These are phyloP conservation scores for Sminthopsis crassicaudata DNA, from an alignment of 2,113 vertebrate genomes.

Conservation along the genomic window DNA sequence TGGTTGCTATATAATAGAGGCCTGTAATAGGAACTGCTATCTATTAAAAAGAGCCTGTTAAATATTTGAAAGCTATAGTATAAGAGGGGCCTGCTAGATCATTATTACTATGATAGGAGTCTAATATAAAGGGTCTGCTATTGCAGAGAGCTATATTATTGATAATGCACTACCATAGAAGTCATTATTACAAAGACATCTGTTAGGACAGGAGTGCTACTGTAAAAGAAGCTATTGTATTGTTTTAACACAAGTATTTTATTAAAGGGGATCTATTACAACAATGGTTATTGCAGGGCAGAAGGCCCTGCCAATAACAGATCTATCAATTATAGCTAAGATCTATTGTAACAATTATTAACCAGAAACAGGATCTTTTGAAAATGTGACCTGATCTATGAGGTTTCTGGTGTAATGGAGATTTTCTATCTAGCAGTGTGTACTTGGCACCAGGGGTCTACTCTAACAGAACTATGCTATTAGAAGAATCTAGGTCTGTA, in stretches of 20 bases:
- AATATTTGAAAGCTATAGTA: too few relatives aligned
- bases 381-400: neutral
- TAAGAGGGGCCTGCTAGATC: too few relatives aligned
- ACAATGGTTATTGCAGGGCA: neutral
- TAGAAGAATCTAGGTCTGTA: neutral
- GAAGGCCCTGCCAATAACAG: neutral
- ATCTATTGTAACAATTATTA: neutral
- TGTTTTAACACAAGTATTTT: neutral
- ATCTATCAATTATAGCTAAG: neutral
- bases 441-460: neutral
- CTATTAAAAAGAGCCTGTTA: too few relatives aligned
- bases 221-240: neutral
- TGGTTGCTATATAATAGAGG: too few relatives aligned
- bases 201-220: neutral
- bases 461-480: neutral
- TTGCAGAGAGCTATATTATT: neutral
- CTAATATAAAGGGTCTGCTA: too few relatives aligned
- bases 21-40: too few relatives aligned
- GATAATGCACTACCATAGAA: neutral
- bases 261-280: neutral
- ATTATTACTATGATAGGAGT: too few relatives aligned
- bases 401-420: neutral
- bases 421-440: neutral
- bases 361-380: neutral
- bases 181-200: neutral